Conservation (phyloP, 2,113 vertebrate genomes). For the Empidonax traillii region DNA sequence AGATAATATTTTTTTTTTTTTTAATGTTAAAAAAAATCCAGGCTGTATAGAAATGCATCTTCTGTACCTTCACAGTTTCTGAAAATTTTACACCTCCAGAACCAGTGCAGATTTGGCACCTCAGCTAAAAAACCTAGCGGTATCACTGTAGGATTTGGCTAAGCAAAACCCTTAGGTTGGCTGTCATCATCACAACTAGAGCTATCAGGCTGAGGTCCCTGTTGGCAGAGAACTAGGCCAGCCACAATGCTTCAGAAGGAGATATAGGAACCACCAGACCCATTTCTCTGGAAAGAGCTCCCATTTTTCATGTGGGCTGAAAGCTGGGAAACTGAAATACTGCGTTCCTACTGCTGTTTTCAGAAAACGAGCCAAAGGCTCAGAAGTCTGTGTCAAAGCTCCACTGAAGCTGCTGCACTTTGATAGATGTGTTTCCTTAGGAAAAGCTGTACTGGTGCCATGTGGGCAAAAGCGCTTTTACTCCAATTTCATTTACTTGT, state of each 20-base stretch:
- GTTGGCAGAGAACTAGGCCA: background rate
- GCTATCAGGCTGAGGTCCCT: background rate
- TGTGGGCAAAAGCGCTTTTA: background rate
- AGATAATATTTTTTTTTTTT: background rate
- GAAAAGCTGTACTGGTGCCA: background rate
- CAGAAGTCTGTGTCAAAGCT: background rate
- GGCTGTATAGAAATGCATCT: background rate
- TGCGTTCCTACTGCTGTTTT: background rate
- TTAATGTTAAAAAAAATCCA: background rate
- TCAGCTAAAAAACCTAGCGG: background rate
- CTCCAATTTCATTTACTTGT: background rate
- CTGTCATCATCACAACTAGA: background rate
- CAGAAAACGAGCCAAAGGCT: background rate
- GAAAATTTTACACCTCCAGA: background rate
- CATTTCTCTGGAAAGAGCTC: background rate
- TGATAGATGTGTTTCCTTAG: background rate
- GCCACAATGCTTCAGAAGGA: background rate
- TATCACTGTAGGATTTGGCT: background rate
- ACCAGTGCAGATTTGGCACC: background rate
- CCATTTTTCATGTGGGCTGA: background rate
- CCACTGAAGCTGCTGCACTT: background rate
- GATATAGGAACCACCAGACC: background rate
- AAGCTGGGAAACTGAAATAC: background rate
- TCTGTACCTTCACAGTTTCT: background rate
- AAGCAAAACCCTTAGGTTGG: background rate